Conservation (phyloP, 2,113 vertebrate genomes). For the Equus quagga region DNA sequence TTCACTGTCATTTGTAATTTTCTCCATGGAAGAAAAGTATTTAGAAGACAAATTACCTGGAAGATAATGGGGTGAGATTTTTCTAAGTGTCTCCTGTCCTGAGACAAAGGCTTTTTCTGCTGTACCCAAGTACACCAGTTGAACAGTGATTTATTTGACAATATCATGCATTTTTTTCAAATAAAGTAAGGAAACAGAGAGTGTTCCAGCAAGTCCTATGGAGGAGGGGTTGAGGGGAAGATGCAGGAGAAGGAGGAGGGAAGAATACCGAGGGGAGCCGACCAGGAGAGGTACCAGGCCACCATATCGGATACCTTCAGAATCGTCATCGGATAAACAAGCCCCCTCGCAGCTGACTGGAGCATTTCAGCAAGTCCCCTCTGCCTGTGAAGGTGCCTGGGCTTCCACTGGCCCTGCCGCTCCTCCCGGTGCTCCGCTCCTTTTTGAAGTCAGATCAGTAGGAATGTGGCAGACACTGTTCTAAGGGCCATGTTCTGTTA, state of each 20-base stretch:
- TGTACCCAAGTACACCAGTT: background rate
- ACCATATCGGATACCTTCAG: background rate
- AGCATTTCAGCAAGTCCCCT: background rate
- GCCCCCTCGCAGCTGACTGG: background rate
- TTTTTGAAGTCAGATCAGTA: conserved; percentile 23
- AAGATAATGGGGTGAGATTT: conserved; percentile 47
- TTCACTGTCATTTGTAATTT: conserved; percentile 55
- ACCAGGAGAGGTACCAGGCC: background rate
- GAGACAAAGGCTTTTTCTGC: conserved; percentile 33
- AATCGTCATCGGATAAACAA: background rate
- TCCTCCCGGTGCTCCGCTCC: background rate
- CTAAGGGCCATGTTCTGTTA: background rate
- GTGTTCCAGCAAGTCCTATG: background rate
- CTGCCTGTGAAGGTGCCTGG: background rate
- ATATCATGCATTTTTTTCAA: background rate
- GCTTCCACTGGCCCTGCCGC: background rate
- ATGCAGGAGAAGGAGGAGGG: background rate
- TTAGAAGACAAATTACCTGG: conserved; percentile 53
- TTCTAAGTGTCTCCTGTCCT: conserved; percentile 28
- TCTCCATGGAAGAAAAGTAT: background rate
- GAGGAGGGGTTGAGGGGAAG: background rate
- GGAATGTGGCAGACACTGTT: conserved; percentile 31
- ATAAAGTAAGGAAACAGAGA: background rate
- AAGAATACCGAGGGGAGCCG: background rate
- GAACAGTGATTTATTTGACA: conserved; percentile 57